phyloP scores from a whole-genome alignment of 2,113 vertebrate species.

The Tangachromis dhanisi region DNA sequence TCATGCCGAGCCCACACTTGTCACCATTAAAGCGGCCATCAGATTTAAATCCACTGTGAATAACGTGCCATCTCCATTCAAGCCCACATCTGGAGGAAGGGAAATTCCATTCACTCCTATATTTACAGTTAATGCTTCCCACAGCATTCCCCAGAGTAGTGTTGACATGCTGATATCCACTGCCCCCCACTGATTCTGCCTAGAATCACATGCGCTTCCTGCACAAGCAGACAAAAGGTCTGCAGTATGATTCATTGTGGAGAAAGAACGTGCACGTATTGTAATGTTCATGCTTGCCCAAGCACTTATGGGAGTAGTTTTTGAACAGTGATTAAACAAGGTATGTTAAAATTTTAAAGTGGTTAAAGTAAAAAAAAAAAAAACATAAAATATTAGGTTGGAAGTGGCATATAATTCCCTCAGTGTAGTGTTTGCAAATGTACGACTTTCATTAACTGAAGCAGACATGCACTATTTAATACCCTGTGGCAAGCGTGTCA shows the following conservation, averaged over 20 bases:
- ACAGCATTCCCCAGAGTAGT: not conserved
- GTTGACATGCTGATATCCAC: slow-evolving; percentile 22
- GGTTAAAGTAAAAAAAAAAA: not conserved
- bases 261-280: not conserved
- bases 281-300: not conserved
- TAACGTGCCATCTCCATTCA: slow-evolving; percentile 13
- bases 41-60: slow-evolving; percentile 39
- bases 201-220: slow-evolving; percentile 5
- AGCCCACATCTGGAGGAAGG: not conserved
- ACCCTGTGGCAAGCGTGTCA: not conserved
- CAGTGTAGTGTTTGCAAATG: not conserved
- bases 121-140: slow-evolving; percentile 7
- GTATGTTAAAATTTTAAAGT: not conserved
- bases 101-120: not conserved
- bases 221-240: not conserved
- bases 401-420: not conserved
- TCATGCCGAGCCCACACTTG: not conserved
- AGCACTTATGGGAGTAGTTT: not conserved
- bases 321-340: not conserved
- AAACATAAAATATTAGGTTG: not conserved
- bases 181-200: slow-evolving; percentile 27
- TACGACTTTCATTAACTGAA: not conserved
- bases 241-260: not conserved
- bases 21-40: slow-evolving; percentile 6
- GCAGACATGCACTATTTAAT: not conserved